Evolutionary conservation across 2,113 vertebrate species (phyloP).

Genomic region (Glaucidium brasilianum): DNA sequence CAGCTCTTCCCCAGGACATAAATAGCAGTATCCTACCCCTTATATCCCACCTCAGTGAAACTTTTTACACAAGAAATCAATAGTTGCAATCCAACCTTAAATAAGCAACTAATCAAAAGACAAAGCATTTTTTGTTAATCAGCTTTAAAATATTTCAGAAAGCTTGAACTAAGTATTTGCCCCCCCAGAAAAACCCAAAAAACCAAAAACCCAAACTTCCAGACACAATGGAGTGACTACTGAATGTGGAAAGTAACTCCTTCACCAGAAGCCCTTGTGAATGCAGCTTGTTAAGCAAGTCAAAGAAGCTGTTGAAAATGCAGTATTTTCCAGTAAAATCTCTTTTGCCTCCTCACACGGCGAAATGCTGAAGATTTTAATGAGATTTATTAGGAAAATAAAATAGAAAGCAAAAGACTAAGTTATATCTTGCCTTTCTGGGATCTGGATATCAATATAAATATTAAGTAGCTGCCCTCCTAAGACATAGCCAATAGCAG

Average conservation of each 20-base stretch:
- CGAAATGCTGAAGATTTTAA: neutral
- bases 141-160: neutral
- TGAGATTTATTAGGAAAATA: neutral
- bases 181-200: no score
- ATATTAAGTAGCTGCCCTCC: conserved; percentile 78
- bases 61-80: neutral
- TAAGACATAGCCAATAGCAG: conserved; percentile 79
- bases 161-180: neutral
- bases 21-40: neutral
- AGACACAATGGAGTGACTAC: neutral
- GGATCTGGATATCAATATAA: conserved; percentile 75
- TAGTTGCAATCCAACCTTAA: neutral
- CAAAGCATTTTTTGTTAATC: neutral
- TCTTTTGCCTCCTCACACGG: neutral
- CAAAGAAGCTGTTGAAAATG: neutral
- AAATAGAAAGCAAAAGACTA: neutral
- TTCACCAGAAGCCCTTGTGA: neutral
- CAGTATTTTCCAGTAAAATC: neutral
- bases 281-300: neutral
- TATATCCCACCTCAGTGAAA: neutral
- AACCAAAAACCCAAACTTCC: neutral
- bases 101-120: neutral
- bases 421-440: conserved; percentile 67
- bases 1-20: neutral
- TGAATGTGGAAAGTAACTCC: neutral